phyloP scores from a whole-genome alignment of 2,888 invertebrate species.

The Dolichopus griseipennis region DNA sequence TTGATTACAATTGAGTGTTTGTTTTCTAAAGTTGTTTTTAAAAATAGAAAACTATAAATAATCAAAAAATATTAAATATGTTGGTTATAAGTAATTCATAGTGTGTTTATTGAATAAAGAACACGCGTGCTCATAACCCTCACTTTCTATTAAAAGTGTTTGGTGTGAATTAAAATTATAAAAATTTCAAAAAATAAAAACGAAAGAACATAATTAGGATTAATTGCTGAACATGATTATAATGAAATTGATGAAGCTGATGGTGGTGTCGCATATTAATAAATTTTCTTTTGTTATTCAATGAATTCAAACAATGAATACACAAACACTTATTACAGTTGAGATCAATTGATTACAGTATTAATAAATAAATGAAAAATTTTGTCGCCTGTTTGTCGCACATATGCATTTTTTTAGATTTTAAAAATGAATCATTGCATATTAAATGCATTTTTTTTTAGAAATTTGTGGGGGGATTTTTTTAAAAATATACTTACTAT shows the following conservation, averaged over 20 bases:
- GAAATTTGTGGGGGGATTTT: background rate
- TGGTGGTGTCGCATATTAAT: constrained; percentile 2
- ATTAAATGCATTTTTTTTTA: background rate
- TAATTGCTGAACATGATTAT: background rate
- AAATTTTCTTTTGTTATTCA: background rate
- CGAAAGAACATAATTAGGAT: background rate
- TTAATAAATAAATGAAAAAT: background rate
- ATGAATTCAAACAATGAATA: background rate
- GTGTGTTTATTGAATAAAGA: background rate
- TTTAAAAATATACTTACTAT: background rate
- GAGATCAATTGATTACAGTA: background rate
- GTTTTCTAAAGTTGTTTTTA: too few relatives aligned
- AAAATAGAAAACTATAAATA: too few relatives aligned
- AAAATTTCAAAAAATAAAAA: background rate
- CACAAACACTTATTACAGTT: too few relatives aligned
- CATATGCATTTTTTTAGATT: background rate
- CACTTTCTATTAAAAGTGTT: background rate
- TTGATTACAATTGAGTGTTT: too few relatives aligned
- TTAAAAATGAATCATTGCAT: background rate
- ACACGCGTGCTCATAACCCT: background rate
- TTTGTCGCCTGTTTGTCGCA: background rate
- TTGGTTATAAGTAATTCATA: too few relatives aligned
- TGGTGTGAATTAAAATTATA: too few relatives aligned
- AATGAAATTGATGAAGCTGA: too few relatives aligned
- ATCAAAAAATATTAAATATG: too few relatives aligned